Percentiles rank a stretch among this genome's conserved stretches.
Evolutionary conservation across 2,113 vertebrate genomes (phyloP).

Genomic region (Tachysurus fulvidraco): DNA sequence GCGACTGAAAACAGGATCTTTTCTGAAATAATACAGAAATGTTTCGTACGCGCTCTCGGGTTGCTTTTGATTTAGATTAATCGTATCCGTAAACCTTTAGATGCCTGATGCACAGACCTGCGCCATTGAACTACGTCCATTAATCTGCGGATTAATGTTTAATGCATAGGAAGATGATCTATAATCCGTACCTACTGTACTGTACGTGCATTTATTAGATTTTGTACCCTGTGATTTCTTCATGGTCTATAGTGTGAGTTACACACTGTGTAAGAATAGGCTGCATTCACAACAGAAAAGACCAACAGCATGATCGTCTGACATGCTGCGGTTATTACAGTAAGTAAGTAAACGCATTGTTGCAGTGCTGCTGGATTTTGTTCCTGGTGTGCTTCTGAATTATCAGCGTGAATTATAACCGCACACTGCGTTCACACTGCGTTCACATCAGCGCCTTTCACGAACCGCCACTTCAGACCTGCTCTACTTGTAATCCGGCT

Average conservation of each 20-base stretch:
- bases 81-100: neutral
- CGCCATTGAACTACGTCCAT: neutral
- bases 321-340: neutral
- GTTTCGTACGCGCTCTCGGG: neutral
- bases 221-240: neutral
- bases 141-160: neutral
- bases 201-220: neutral
- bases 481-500: neutral
- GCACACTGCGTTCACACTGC: neutral
- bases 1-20: neutral
- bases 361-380: neutral
- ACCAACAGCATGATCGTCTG: neutral
- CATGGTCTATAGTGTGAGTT: neutral
- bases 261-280: neutral
- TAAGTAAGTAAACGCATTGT: neutral
- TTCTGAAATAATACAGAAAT: neutral
- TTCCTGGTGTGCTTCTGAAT: conserved; percentile 13
- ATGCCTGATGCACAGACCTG: neutral
- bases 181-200: too few species aligned
- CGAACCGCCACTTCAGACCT: neutral
- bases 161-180: neutral
- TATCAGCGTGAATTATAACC: neutral
- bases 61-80: neutral
- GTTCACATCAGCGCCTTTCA: neutral
- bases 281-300: neutral